Evolutionary conservation across 2,113 vertebrate species (phyloP).

Genomic region (Petromus typicus): DNA sequence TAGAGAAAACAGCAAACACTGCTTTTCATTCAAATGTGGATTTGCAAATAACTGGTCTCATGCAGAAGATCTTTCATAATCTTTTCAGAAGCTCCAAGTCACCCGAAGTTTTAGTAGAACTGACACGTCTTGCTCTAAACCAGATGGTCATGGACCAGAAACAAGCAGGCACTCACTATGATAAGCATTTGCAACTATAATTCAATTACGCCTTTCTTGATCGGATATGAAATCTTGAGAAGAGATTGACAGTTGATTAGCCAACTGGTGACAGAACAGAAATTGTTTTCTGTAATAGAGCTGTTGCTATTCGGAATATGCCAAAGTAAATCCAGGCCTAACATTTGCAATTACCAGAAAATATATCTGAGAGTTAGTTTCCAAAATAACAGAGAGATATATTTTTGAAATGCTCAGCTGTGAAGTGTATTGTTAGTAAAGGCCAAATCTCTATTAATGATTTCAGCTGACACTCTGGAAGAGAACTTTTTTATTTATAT

Average conservation of each 20-base stretch:
- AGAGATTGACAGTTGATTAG: conserved; percentile 41
- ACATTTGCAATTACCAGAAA: conserved; percentile 2
- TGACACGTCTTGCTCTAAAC: background rate
- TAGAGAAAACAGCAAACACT: background rate
- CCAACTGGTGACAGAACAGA: conserved; percentile 18
- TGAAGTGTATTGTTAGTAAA: background rate
- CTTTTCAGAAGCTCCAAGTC: background rate
- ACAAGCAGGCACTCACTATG: background rate
- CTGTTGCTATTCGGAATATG: background rate
- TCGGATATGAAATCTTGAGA: conserved; percentile 8
- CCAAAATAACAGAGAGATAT: background rate
- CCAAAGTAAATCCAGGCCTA: background rate
- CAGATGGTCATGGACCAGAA: background rate
- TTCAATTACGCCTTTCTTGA: conserved; percentile 13
- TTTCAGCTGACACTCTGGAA: background rate
- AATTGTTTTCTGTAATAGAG: conserved; percentile 38
- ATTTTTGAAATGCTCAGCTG: background rate
- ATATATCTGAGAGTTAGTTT: background rate
- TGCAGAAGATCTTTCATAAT: background rate
- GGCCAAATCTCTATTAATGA: background rate
- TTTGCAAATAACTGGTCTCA: background rate
- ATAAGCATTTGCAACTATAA: background rate
- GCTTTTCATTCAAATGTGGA: conserved; percentile 24
- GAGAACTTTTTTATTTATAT: accelerated
- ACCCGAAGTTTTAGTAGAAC: conserved; percentile 5